Evolutionary conservation across 2,797 vertebrate genomes (phyloP), one percentile per base, ranked within the genome.

Genomic region (Danio choprae): DNA sequence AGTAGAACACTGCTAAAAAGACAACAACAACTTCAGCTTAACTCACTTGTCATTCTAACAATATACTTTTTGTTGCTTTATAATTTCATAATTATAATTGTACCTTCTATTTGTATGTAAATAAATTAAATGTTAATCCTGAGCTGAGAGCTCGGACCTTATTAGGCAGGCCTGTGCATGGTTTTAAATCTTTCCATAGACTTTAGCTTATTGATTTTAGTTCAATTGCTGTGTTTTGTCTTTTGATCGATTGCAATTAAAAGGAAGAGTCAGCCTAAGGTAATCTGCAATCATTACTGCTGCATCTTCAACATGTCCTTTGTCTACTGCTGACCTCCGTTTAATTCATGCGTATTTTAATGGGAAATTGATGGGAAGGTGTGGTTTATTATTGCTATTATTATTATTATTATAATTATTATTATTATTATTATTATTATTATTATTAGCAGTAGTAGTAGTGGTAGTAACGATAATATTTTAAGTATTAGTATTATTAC

Each of bases 241-340:
- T 16, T 74, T 48, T 36, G 43, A 74, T 60, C 56, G 12, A 48
- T 60, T 74, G 56, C 43, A 74, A 38, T 60, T 48, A 60, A 60
- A 60, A 60, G 41, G 43, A 48, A 60, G 9, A 46, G 41, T 46
- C 56, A 74, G 55, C 22, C 43, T n/a, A 5, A 36, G 41, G 15
- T 15, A 2, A 20, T 58, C 53, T 58, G 51, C 38, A 72, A 16
- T 58, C 18, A 58, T 72, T 44, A 59, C 5, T 18, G 41, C 55
- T 60, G 55, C 55, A 48, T 58, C 53, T 58, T 73, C 41, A 40
- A 56, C 55, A 2, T 22, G 18, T 18, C 7, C 9, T 22, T 72
- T 44, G 40, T 74, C 2, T 40, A 40, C 41, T 74, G 43, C 55
- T 60, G 56, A 38, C 41, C 56, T 53, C 8, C 6, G 2, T 9